A percentile compares a stretch with the other conserved stretches of the same genome.
Conservation (phyloP, 2,113 vertebrate species). For the Carassius auratus region DNA sequence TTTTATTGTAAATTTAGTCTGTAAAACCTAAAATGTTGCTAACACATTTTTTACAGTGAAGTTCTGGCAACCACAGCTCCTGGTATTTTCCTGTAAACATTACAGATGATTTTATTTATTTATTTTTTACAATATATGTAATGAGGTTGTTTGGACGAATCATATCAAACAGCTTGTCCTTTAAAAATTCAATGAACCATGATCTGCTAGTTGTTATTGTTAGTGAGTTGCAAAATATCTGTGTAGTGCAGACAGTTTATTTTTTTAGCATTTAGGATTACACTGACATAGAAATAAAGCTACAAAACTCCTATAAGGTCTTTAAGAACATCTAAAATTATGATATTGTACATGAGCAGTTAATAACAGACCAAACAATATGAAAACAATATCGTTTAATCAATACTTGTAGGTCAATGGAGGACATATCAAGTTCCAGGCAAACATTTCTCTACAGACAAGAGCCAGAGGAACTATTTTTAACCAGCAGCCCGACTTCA, state of each 20-base stretch:
- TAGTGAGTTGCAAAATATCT: not conserved
- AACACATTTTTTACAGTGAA: too few relatives aligned
- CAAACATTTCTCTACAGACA: slow-evolving; percentile 18
- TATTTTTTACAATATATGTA: not conserved
- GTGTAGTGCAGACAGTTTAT: not conserved
- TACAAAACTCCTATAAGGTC: not conserved
- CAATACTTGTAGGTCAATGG: slow-evolving; percentile 43
- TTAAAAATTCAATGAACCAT: not conserved
- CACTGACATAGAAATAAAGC: not conserved
- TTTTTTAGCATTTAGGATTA: not conserved
- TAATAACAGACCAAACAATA: slow-evolving; percentile 8
- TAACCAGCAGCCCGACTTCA: slow-evolving; percentile 36
- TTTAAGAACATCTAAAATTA: not conserved
- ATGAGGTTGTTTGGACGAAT: not conserved
- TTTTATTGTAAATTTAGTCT: too few relatives aligned
- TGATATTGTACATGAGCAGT: not conserved
- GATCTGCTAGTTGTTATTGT: not conserved
- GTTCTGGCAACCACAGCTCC: too few relatives aligned
- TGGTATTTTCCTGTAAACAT: too few relatives aligned
- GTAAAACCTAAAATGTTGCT: too few relatives aligned
- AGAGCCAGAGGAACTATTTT: slow-evolving; percentile 51
- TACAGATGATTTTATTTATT: too few relatives aligned
- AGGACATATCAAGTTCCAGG: slow-evolving; percentile 29
- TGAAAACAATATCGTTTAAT: slow-evolving; percentile 16
- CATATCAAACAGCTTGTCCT: not conserved